These are phyloP conservation scores for Coenonympha arcania DNA, from an alignment of 2,888 invertebrate species.

Conservation along the genomic window DNA sequence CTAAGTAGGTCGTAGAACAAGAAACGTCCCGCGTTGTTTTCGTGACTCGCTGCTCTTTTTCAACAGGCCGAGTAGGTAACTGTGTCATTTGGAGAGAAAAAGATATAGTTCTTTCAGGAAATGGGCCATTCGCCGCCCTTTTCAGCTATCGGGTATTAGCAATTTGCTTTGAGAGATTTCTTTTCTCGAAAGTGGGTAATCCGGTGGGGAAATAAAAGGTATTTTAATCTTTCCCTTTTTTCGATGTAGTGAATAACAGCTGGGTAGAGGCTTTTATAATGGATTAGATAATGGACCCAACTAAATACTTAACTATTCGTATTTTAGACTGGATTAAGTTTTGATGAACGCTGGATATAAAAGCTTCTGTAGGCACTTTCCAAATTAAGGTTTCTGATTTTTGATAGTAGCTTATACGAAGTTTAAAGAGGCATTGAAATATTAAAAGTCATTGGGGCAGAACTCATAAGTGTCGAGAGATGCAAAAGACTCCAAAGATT, in stretches of 20 bases:
- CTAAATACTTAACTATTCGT: background rate
- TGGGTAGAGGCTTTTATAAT: background rate
- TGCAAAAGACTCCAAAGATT: too few relatives aligned
- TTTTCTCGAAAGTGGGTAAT: conserved; percentile 25
- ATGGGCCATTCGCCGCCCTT: conserved; percentile 59
- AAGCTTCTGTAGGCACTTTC: too few relatives aligned
- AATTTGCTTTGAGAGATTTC: conserved; percentile 56
- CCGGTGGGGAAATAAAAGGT: conserved; percentile 9
- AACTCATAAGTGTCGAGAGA: too few relatives aligned
- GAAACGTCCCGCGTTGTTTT: conserved; percentile 16
- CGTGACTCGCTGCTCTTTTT: conserved; percentile 22
- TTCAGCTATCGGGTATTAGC: conserved; percentile 60
- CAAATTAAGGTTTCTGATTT: too few relatives aligned
- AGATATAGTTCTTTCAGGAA: conserved; percentile 60
- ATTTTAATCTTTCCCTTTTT: background rate
- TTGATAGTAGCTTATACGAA: too few relatives aligned
- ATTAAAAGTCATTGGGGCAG: too few relatives aligned
- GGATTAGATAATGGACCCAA: background rate
- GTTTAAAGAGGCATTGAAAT: too few relatives aligned
- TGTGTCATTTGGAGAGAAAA: conserved; percentile 39
- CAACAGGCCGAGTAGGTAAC: conserved; percentile 22
- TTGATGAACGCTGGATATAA: background rate
- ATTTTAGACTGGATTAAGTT: background rate
- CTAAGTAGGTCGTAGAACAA: conserved; percentile 21
- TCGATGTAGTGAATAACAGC: background rate